phyloP scores from a whole-genome alignment of 2,888 invertebrate species.

The Clunio marinus region DNA sequence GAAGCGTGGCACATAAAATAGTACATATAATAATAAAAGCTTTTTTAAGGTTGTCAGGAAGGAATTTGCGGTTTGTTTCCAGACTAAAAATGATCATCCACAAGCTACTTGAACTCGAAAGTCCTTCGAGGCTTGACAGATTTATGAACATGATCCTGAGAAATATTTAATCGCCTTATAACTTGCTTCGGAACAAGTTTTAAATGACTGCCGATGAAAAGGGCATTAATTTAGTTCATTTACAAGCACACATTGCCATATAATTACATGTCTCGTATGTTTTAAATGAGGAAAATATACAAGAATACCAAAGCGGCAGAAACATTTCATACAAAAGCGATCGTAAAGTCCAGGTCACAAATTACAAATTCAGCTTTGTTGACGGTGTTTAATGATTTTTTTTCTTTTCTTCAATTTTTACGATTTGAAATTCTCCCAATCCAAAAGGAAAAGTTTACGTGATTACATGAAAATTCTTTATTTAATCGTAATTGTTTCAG shows the following conservation, averaged over 20 bases:
- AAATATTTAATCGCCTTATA: too few species aligned
- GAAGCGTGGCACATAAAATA: background rate
- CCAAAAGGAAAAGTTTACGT: background rate
- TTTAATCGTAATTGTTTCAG: background rate
- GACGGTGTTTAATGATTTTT: background rate
- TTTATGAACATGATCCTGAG: too few species aligned
- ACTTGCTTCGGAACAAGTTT: too few species aligned
- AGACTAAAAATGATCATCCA: too few species aligned
- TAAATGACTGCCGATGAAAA: background rate
- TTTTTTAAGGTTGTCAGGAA: background rate
- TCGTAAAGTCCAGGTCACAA: constrained; percentile 11
- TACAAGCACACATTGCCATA: background rate
- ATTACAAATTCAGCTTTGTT: background rate
- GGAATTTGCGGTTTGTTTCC: constrained; percentile 12
- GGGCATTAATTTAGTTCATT: background rate
- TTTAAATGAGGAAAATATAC: background rate
- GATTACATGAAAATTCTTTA: background rate
- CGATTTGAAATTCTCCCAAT: background rate
- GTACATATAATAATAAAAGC: background rate
- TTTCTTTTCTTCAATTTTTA: background rate
- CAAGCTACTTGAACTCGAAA: too few species aligned
- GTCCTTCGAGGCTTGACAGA: too few species aligned
- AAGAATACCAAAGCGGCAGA: constrained; percentile 6
- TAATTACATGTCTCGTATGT: background rate
- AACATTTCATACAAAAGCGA: background rate